These are phyloP conservation scores for Clostera curtula DNA, from an alignment of 2,888 invertebrate genomes.

Conservation along the genomic window DNA sequence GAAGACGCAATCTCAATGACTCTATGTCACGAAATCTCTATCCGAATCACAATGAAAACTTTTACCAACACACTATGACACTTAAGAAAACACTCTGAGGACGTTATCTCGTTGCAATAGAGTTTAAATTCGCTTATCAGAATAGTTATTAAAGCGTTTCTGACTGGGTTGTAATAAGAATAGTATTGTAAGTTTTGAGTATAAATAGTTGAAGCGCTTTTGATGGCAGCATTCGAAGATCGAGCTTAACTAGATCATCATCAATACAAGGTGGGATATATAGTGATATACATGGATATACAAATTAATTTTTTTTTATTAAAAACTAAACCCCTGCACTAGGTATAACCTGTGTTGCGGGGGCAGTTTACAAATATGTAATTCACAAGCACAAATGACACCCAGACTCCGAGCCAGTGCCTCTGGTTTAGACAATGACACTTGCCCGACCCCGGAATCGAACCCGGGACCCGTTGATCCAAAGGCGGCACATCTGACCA, in stretches of 20 bases:
- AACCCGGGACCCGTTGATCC: no score
- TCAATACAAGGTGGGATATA: slow-evolving; percentile 13
- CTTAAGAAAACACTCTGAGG: not conserved
- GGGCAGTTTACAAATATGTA: no score
- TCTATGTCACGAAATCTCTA: slow-evolving; percentile 19
- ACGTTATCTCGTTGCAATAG: slow-evolving; percentile 6
- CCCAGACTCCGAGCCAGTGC: no score
- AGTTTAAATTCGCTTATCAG: slow-evolving; percentile 6
- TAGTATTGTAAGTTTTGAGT: slow-evolving; percentile 36
- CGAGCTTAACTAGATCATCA: slow-evolving; percentile 22
- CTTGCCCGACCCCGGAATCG: no score
- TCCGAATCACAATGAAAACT: slow-evolving; percentile 17
- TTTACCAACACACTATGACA: slow-evolving; percentile 3
- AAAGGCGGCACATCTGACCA: no score
- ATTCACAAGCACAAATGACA: no score
- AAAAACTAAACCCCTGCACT: no score
- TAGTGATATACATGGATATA: no score
- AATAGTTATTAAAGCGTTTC: slow-evolving; percentile 3
- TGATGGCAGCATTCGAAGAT: slow-evolving; percentile 40
- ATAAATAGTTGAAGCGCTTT: slow-evolving; percentile 44
- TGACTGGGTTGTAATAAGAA: slow-evolving; percentile 18
- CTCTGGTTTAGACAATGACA: no score
- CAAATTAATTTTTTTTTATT: no score
- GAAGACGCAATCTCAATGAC: slow-evolving; percentile 12
- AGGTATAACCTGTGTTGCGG: no score